Evolutionary conservation across 1,140 invertebrate genomes (phyloP).

Genomic region (Lepidurus apus): DNA sequence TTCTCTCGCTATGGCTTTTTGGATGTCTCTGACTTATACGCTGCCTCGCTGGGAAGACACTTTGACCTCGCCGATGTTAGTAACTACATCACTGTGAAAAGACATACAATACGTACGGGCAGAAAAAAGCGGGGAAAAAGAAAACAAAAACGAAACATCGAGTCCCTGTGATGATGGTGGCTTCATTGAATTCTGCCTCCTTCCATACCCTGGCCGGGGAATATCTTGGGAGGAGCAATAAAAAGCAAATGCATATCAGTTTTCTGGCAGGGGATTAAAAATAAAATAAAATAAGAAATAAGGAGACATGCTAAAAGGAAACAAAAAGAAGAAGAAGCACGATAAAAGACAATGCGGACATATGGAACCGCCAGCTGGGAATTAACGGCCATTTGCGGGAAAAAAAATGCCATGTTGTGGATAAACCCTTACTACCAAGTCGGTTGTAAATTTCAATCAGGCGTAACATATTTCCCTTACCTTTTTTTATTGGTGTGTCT

Average conservation of each 20-base stretch:
- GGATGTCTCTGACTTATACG: not conserved
- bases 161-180: too few relatives aligned
- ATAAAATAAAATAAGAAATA: not conserved
- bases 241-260: not conserved
- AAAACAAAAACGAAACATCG: too few relatives aligned
- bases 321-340: not conserved
- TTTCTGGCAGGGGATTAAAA: not conserved
- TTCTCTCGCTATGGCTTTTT: not conserved
- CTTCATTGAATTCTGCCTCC: too few relatives aligned
- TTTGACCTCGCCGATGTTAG: slow-evolving; percentile 14
- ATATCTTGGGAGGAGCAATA: too few relatives aligned
- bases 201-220: too few relatives aligned
- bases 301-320: not conserved
- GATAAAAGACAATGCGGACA: slow-evolving; percentile 6
- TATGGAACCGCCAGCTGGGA: slow-evolving; percentile 7
- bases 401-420: not conserved
- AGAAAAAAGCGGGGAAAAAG: too few relatives aligned
- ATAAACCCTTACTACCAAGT: not conserved
- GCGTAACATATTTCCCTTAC: not conserved
- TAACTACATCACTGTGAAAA: slow-evolving; percentile 16
- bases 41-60: not conserved
- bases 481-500: not conserved
- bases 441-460: slow-evolving; percentile 11
- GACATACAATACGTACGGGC: not conserved
- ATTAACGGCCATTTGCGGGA: slow-evolving; percentile 1